Conservation (phyloP, 1,140 invertebrate genomes). For the Lepidurus apus region DNA sequence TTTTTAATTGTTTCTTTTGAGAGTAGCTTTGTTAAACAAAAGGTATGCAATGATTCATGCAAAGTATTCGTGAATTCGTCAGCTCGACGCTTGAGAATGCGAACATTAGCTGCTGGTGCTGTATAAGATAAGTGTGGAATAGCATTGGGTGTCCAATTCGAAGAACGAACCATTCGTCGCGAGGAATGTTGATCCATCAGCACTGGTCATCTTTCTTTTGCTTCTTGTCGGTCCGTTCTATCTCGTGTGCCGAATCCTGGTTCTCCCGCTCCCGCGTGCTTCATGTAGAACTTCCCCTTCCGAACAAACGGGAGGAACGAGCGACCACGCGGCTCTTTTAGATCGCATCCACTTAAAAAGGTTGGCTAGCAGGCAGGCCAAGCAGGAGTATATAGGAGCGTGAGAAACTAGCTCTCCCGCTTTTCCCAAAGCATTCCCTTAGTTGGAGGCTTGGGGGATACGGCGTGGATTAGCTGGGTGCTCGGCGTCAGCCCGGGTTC, state of each 20-base stretch:
- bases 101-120: neutral
- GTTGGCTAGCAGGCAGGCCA: constrained; percentile 16
- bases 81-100: neutral
- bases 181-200: constrained; percentile 15
- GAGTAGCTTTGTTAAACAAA: too few species aligned
- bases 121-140: neutral
- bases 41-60: too few species aligned
- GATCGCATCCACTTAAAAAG: constrained; percentile 11
- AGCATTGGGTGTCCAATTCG: constrained; percentile 1
- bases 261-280: constrained; percentile 12
- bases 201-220: constrained; percentile 7
- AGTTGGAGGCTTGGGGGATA: constrained; percentile 11
- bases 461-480: constrained; percentile 6
- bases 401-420: constrained; percentile 20
- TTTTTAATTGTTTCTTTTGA: too few species aligned
- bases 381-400: constrained; percentile 13
- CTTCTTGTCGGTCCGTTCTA: neutral
- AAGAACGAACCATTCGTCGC: constrained; percentile 18
- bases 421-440: constrained; percentile 21
- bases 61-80: too few species aligned
- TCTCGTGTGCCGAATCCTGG: neutral
- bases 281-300: neutral
- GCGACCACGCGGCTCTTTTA: constrained; percentile 20
- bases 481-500: constrained; percentile 19
- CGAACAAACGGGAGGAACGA: constrained; percentile 1